Conservation (phyloP, 2,797 vertebrate species). For the Spatula versicolor region DNA sequence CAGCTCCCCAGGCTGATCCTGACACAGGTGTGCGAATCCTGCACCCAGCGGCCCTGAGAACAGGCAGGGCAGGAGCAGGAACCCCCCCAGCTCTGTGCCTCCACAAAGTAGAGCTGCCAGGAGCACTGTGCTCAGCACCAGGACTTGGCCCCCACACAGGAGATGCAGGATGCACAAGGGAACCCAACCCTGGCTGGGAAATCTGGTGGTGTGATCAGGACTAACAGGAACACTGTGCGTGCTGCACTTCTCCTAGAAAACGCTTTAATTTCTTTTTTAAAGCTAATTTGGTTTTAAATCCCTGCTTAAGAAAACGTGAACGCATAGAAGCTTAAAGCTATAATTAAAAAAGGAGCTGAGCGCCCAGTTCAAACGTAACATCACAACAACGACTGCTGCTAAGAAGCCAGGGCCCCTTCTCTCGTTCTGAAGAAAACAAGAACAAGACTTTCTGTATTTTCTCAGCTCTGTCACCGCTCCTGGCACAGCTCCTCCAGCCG, state of each 20-base stretch:
- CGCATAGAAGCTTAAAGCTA: neutral
- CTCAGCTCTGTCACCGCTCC: neutral
- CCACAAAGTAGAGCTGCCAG: neutral
- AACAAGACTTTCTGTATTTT: too few relatives aligned
- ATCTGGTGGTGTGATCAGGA: neutral
- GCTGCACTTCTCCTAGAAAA: fast-evolving
- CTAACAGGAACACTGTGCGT: fast-evolving
- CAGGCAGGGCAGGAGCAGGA: neutral
- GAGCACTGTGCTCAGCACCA: neutral
- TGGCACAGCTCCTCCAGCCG: neutral
- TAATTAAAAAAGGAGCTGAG: neutral
- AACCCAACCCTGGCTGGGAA: too few relatives aligned
- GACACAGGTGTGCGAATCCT: fast-evolving
- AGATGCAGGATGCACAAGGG: fast-evolving
- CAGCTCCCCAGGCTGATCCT: neutral
- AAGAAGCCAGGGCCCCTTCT: neutral
- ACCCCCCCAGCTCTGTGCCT: too few relatives aligned
- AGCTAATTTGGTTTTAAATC: neutral
- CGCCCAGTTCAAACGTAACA: neutral
- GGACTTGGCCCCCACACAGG: too few relatives aligned
- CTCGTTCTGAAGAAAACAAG: neutral
- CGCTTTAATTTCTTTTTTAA: neutral
- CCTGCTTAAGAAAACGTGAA: neutral
- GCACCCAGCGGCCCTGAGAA: fast-evolving
- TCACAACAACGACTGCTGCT: neutral